phyloP scores from a whole-genome alignment of 2,888 invertebrate species.

The Chorisops tibialis region DNA sequence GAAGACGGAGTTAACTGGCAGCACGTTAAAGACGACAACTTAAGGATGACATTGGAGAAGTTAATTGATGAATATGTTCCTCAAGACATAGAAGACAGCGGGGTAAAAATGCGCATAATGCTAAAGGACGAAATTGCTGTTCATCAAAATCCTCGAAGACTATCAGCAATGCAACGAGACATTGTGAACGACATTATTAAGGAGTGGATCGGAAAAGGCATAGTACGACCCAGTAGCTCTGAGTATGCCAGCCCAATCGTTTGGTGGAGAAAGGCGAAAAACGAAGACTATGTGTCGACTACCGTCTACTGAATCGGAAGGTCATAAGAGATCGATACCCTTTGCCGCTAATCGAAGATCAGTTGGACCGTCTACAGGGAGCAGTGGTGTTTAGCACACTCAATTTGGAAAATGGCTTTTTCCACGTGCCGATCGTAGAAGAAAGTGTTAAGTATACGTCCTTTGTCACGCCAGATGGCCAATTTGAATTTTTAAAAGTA shows the following conservation, averaged over 20 bases:
- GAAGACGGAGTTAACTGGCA: not conserved
- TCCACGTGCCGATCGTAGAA: slow-evolving; percentile 42
- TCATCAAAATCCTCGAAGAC: no score
- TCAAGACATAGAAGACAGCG: not conserved
- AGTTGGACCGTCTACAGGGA: slow-evolving; percentile 37
- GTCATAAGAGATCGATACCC: slow-evolving; percentile 41
- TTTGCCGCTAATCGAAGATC: slow-evolving; percentile 44
- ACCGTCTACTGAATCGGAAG: no score
- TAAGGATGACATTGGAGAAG: not conserved
- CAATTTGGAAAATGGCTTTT: slow-evolving; percentile 37
- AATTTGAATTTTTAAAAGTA: slow-evolving; percentile 45
- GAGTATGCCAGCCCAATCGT: slow-evolving; percentile 38
- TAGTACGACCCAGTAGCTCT: slow-evolving; percentile 39
- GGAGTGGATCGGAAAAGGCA: slow-evolving; percentile 39
- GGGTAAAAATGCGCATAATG: no score
- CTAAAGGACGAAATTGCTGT: no score
- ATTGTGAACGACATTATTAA: slow-evolving; percentile 2
- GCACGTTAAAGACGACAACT: not conserved
- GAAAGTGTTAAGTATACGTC: slow-evolving; percentile 42
- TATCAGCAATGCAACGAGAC: no score
- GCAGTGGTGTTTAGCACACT: slow-evolving; percentile 35
- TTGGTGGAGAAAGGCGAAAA: no score
- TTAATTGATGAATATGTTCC: not conserved
- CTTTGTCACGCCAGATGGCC: slow-evolving; percentile 46
- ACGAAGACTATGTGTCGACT: no score